phyloP scores from a whole-genome alignment of 2,113 vertebrate genomes.

The Saccopteryx bilineata region DNA sequence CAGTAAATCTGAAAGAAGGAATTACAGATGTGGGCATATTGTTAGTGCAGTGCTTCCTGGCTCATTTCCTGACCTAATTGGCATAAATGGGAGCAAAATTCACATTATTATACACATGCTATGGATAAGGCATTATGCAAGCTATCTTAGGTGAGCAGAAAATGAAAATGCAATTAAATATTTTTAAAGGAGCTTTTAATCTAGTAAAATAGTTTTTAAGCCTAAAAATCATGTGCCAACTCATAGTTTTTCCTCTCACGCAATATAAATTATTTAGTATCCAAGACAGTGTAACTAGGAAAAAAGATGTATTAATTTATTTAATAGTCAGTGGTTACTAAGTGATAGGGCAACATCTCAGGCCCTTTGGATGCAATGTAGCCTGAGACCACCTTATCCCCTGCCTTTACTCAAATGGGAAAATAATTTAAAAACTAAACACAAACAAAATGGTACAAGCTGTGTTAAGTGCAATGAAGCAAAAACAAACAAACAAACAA shows the following conservation, averaged over 20 bases:
- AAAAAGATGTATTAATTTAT: not conserved
- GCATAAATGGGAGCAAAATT: not conserved
- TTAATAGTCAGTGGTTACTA: not conserved
- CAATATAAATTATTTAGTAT: not conserved
- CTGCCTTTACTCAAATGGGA: not conserved
- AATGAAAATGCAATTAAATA: not conserved
- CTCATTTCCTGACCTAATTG: not conserved
- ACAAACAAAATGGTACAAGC: not conserved
- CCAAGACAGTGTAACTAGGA: not conserved
- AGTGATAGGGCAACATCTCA: not conserved
- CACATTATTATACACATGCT: not conserved
- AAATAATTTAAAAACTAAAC: not conserved
- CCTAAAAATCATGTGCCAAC: not conserved
- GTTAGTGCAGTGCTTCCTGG: not conserved
- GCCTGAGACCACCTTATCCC: not conserved
- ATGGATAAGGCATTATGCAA: not conserved
- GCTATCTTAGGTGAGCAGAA: not conserved
- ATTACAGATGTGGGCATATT: not conserved
- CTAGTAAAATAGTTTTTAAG: constrained; percentile 10
- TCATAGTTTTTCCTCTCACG: not conserved
- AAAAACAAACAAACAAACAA: not conserved
- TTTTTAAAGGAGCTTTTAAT: not conserved
- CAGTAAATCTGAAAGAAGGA: not conserved
- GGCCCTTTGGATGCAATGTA: not conserved
- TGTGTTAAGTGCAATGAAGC: not conserved